A percentile compares a stretch with the other conserved stretches of the same genome.
Conservation (phyloP, 1,140 invertebrate genomes). For the Macrocentrus cingulum region DNA sequence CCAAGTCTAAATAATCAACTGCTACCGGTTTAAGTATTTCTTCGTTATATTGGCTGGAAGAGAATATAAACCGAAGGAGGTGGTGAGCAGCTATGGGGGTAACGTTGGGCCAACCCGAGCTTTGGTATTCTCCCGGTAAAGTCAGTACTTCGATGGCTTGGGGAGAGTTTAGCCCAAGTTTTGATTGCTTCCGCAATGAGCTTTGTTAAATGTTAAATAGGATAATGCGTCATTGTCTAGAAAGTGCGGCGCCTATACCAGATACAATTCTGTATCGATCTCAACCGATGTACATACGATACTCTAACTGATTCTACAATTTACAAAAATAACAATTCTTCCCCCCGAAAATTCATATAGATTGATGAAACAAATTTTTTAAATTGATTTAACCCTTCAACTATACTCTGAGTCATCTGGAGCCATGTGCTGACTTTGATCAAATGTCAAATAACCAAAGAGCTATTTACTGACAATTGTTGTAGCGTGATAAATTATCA, state of each 20-base stretch:
- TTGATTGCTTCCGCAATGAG: constrained; percentile 58
- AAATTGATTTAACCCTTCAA: no score
- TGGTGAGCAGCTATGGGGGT: no score
- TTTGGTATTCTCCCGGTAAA: constrained; percentile 42
- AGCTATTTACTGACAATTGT: no score
- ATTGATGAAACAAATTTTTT: no score
- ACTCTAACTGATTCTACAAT: no score
- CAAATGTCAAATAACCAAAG: no score
- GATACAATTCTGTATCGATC: background rate
- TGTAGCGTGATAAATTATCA: no score
- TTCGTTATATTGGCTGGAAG: constrained; percentile 26
- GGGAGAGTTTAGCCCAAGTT: constrained; percentile 45
- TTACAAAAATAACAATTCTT: no score
- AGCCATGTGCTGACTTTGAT: no score
- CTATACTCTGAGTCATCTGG: no score
- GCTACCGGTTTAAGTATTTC: constrained; percentile 33
- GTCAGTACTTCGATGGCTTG: constrained; percentile 37
- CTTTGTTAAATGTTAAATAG: constrained; percentile 55
- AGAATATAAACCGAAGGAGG: background rate
- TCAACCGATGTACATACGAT: no score
- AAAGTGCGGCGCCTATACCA: background rate
- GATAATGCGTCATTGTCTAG: constrained; percentile 46
- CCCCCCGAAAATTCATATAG: no score
- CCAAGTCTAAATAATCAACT: constrained; percentile 30
- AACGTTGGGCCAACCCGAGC: constrained; percentile 17